Evolutionary conservation across 2,113 vertebrate genomes (phyloP).

Genomic region (Cynopterus brachyotis): DNA sequence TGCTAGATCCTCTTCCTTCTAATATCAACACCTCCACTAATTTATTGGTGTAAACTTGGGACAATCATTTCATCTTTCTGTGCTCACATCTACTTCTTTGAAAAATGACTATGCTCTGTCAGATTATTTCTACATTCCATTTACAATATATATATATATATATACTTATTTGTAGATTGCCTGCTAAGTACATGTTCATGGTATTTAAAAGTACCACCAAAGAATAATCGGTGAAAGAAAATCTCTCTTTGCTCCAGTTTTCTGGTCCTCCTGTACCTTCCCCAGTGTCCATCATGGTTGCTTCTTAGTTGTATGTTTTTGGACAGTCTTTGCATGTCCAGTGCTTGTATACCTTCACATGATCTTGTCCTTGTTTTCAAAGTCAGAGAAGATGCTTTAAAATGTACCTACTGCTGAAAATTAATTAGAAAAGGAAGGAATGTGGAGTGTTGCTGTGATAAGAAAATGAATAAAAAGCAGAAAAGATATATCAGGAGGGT

Average conservation of each 20-base stretch:
- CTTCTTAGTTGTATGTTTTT: not conserved
- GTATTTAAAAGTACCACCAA: conserved; percentile 1
- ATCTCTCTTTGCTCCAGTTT: not conserved
- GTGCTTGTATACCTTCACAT: not conserved
- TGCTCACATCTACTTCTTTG: not conserved
- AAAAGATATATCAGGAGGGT: not conserved
- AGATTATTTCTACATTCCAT: not conserved
- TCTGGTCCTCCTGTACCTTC: not conserved
- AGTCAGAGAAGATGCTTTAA: not conserved
- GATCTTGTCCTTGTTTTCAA: not conserved
- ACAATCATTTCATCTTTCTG: not conserved
- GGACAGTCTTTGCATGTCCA: not conserved
- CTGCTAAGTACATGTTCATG: not conserved
- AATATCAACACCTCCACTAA: not conserved
- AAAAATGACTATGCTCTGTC: not conserved
- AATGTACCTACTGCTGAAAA: not conserved
- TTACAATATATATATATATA: not conserved
- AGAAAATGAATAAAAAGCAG: not conserved
- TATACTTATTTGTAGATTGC: not conserved
- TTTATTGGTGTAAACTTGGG: not conserved
- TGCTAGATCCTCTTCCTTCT: not conserved
- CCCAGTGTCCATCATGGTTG: not conserved
- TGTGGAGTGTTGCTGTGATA: not conserved
- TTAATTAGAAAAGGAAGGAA: not conserved
- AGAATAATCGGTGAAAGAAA: not conserved